Evolutionary conservation across 2,888 invertebrate species (phyloP).

Genomic region (Amblyteles armatorius): DNA sequence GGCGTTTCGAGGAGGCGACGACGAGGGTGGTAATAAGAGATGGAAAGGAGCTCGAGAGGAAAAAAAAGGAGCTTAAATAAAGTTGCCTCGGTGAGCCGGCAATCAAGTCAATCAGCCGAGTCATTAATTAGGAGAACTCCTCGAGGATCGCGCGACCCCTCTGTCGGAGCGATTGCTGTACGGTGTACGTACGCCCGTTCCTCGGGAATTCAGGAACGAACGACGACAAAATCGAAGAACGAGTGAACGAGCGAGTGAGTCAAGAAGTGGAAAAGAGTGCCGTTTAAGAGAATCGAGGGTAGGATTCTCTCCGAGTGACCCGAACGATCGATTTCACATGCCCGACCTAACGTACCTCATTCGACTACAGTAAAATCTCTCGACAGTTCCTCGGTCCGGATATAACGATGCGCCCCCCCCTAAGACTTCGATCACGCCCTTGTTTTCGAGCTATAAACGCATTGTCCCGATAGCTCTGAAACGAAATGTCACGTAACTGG

Average conservation of each 20-base stretch:
- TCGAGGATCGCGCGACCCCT: slow-evolving; percentile 73
- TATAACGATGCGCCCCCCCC: not conserved
- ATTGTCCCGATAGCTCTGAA: not conserved
- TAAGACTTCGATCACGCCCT: not conserved
- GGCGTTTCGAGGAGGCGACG: slow-evolving; percentile 63
- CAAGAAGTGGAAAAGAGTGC: slow-evolving; percentile 54
- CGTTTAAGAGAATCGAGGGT: slow-evolving; percentile 44
- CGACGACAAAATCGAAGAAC: slow-evolving; percentile 64
- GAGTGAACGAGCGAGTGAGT: slow-evolving; percentile 67
- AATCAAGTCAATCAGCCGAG: slow-evolving; percentile 72
- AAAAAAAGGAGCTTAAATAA: slow-evolving; percentile 61
- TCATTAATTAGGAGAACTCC: slow-evolving; percentile 80
- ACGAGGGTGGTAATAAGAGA: slow-evolving; percentile 73
- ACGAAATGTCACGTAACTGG: not conserved
- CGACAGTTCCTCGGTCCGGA: not conserved
- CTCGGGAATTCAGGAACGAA: slow-evolving; percentile 65
- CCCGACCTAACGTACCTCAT: slow-evolving; percentile 27
- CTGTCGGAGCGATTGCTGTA: slow-evolving; percentile 58
- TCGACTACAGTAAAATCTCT: not conserved
- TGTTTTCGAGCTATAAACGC: not conserved
- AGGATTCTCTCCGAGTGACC: slow-evolving; percentile 29
- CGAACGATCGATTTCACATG: slow-evolving; percentile 38
- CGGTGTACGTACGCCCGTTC: slow-evolving; percentile 68
- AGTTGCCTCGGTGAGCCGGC: slow-evolving; percentile 69
- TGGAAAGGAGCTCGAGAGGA: slow-evolving; percentile 60